Evolutionary conservation across 2,888 invertebrate genomes (phyloP), one percentile per base, ranked within the genome.

Genomic region (Polydrusus tereticollis): DNA sequence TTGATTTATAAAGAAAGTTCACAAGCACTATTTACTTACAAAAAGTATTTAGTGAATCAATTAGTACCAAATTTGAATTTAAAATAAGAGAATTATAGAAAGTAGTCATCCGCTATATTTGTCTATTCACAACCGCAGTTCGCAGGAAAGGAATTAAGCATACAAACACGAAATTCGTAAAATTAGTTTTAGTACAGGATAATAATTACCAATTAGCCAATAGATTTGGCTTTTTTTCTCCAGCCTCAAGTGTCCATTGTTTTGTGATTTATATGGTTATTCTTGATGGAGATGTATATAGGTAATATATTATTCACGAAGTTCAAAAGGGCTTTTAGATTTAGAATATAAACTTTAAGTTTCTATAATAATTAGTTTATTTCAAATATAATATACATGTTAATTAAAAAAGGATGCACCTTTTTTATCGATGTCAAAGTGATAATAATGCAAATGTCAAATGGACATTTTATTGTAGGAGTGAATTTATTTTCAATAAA

Each of bases 51-150:
- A 55, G 26, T 47, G n/a, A 47, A 47, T 47, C 47, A 47, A 47
- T 29, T 50, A 50, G 20, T 26, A 50, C 52, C 8, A 18, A 16
- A 29, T 16, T 33, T 55, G 18, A 55, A 55, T 55, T 55, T 29
- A 29, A 16, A 55, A 55, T 55, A 14, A 55, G 7, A 29, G 29
- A 55, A 29, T 55, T 55, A 18, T 55, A 55, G 52, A 55, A 55
- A 55, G 52, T 29, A 29, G 14, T 18, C 29, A 55, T 55, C 47
- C 52, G 12, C 7, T 47, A 20, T 47, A 2, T 55, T 55, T 12
- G 29, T 18, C 52, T 29, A 55, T 55, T 55, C 29, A 14, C 18
- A 29, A 55, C 8, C 47, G 47, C n/a, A n/a, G 26, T 50, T 45
- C 45, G 10, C 18, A 20, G 16, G 52, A 55, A 55, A 55, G n/a